Base-by-base conservation (phyloP, 2,797 vertebrate genomes). In the Trachops cirrhosus region DNA sequence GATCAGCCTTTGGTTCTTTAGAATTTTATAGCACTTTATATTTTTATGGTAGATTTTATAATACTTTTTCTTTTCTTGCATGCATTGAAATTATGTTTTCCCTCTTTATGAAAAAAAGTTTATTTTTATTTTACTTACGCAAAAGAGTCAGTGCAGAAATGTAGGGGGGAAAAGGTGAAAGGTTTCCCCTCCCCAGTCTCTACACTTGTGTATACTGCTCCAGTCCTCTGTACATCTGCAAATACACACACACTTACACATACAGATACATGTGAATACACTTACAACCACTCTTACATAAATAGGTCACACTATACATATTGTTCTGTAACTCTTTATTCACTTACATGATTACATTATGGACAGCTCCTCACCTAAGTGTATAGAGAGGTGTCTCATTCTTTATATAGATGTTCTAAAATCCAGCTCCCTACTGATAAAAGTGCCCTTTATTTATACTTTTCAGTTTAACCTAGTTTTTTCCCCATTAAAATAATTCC, bases 391-490 rank as follows among this genome's bases (percentile, higher is more conserved):
- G 59, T 59, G 54, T 52, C 22, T 85, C 22, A 26, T 88, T 62
- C 68, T 80, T 93, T 93, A 39, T 50, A 70, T n/a, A 90, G 15
- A 44, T 85, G 44, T 70, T 52, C 41, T 70, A 57, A 54, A 73
- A 77, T 88, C 34, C 21, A 82, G 19, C 74, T 95, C 18, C 46
- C 46, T 78, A 82, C 59, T 11, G 1, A 94, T 79, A 6, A 50
- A 88, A 59, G 34, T 67, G 18, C 5, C 32, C 32, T 62, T 74
- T 68, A 80, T 46, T 86, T 90, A 59, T 57, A 73, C 83, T 68
- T 93, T 59, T 44, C 46, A 79, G 26, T 74, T 87, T 96, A 90
- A 75, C 41, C 54, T 77, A 67, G 12, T 46, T 86, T 82, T 87
- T 68, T 18, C 32, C 32, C 34, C 50, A 39, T 75, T 90, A 80